A percentile compares a stretch with the other conserved stretches of the same genome.
These are phyloP conservation scores for Monochamus alternatus DNA, from an alignment of 2,888 invertebrate species.

Conservation along the genomic window DNA sequence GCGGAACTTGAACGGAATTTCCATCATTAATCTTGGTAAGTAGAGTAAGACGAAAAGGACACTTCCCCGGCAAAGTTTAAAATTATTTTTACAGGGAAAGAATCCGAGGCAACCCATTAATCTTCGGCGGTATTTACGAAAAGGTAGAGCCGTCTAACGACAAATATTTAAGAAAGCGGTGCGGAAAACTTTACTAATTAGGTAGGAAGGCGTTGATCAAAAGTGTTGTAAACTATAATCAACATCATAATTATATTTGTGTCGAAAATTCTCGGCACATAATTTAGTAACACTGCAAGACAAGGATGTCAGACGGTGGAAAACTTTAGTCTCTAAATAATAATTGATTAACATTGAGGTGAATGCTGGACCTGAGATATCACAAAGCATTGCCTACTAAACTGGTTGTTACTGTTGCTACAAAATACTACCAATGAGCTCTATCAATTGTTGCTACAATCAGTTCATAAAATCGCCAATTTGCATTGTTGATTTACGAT, in stretches of 20 bases:
- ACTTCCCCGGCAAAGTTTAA: slow-evolving; percentile 28
- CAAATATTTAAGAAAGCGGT: slow-evolving; percentile 11
- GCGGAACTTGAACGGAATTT: slow-evolving; percentile 23
- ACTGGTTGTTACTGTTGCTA: no score
- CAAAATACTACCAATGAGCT: no score
- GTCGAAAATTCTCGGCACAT: not conserved
- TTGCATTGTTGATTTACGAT: no score
- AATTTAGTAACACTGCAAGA: not conserved
- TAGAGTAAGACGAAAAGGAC: slow-evolving; percentile 21
- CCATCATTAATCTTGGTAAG: slow-evolving; percentile 32
- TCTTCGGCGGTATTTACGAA: slow-evolving; percentile 24
- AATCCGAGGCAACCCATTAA: slow-evolving; percentile 21
- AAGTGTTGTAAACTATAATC: slow-evolving; percentile 9
- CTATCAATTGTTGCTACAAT: no score
- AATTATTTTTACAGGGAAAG: slow-evolving; percentile 31
- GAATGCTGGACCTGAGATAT: no score
- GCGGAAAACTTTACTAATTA: slow-evolving; percentile 25
- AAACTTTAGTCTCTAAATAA: no score
- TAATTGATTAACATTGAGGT: no score
- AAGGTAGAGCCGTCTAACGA: slow-evolving; percentile 10
- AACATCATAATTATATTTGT: slow-evolving; percentile 2
- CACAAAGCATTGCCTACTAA: no score
- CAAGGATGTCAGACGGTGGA: not conserved
- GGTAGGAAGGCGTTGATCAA: slow-evolving; percentile 7
- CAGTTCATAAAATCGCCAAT: no score